phyloP scores from a whole-genome alignment of 2,113 vertebrate species.

The Microcebus tavaratra region DNA sequence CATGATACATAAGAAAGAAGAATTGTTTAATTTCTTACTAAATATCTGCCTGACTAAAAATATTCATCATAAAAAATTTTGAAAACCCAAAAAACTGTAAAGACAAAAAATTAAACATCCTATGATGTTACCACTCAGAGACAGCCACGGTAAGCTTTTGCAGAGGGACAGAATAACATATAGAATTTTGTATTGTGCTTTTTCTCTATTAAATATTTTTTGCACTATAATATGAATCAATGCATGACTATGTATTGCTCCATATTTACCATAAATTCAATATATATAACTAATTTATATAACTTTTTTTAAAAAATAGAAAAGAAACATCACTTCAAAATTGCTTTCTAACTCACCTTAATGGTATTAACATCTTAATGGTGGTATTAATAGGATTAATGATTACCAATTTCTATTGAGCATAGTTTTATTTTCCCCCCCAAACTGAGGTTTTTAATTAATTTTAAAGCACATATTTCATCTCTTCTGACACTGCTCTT shows the following conservation, averaged over 20 bases:
- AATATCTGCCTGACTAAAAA: slow-evolving; percentile 3
- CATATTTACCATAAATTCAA: background rate
- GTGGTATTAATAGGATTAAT: background rate
- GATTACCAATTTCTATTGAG: background rate
- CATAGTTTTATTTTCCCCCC: background rate
- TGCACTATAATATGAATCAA: background rate
- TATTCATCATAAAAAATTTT: background rate
- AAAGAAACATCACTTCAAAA: background rate
- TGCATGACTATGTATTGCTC: background rate
- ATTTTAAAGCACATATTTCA: background rate
- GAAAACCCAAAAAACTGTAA: background rate
- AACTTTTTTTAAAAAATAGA: background rate
- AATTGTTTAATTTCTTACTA: background rate
- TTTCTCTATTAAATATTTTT: background rate
- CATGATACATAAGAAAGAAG: background rate
- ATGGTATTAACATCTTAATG: background rate
- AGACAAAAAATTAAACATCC: background rate
- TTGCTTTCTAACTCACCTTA: background rate
- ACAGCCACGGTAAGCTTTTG: background rate
- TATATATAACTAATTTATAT: background rate
- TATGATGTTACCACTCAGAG: background rate
- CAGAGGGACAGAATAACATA: background rate
- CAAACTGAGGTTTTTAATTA: background rate
- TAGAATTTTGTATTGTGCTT: background rate
- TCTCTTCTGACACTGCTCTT: too few species aligned